Percentiles rank a stretch among this genome's conserved stretches.
Conservation (phyloP, 2,888 invertebrate species). For the Heliconius ethilla region DNA sequence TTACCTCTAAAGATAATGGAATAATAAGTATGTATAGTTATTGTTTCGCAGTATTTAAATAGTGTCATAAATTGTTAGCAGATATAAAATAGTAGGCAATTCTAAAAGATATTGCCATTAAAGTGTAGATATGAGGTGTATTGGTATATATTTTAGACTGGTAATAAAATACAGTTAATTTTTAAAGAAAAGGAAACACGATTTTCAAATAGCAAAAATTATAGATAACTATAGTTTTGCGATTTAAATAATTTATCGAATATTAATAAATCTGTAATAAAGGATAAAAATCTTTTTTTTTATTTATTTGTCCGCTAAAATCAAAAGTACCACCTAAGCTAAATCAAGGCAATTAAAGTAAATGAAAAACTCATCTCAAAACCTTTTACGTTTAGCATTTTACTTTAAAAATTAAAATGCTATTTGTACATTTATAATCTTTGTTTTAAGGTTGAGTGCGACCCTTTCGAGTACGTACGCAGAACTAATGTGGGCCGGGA, state of each 20-base stretch:
- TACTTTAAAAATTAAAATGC: conserved; percentile 21
- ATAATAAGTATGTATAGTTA: conserved; percentile 34
- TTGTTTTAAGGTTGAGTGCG: conserved; percentile 23
- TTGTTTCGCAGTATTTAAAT: conserved; percentile 25
- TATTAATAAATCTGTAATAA: neutral
- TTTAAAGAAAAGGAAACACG: neutral
- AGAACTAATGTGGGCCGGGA: conserved; percentile 31
- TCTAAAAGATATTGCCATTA: neutral
- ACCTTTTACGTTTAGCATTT: conserved; percentile 1
- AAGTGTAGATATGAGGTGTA: neutral
- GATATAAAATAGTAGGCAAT: neutral
- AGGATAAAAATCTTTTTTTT: neutral
- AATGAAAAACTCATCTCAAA: neutral
- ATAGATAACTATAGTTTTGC: neutral
- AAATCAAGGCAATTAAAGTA: conserved; percentile 5
- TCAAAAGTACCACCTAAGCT: neutral
- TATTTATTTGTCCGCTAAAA: neutral
- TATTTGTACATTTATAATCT: conserved; percentile 20
- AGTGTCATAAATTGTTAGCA: conserved; percentile 10
- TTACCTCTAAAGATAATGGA: conserved; percentile 36
- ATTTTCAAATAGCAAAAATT: neutral
- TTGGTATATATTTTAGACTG: neutral
- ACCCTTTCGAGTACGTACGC: conserved; percentile 27
- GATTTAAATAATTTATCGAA: neutral
- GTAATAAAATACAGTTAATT: neutral